These are phyloP conservation scores for Amblyornis subalaris DNA, from an alignment of 2,113 vertebrate species.

Conservation along the genomic window DNA sequence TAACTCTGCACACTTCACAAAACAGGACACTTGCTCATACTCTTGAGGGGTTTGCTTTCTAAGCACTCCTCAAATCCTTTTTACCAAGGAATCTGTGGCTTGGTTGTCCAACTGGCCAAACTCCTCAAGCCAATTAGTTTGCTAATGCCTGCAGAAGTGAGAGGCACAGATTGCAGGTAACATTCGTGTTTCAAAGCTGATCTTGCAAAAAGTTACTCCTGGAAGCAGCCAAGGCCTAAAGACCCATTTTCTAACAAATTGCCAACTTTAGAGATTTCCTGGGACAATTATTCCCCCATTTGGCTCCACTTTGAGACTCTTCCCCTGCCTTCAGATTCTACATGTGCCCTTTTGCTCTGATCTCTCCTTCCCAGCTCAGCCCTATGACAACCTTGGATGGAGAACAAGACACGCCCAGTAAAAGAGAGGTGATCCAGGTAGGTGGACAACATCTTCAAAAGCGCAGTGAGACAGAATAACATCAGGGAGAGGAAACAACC, in stretches of 20 bases:
- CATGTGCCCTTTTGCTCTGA: not conserved
- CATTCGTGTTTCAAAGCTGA: not conserved
- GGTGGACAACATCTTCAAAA: not conserved
- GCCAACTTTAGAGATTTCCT: not conserved
- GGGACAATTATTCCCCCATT: not conserved
- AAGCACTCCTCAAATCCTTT: not conserved
- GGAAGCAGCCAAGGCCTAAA: not conserved
- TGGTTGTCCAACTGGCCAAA: not conserved
- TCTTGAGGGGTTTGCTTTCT: not conserved
- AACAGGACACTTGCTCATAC: not conserved
- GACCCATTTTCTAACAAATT: not conserved
- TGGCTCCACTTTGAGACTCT: not conserved
- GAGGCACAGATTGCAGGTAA: not conserved
- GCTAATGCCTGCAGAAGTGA: not conserved
- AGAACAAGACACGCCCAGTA: not conserved
- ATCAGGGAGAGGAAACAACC: not conserved
- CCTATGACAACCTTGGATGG: not conserved
- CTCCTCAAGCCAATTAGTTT: not conserved
- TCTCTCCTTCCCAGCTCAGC: not conserved
- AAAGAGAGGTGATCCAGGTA: not conserved
- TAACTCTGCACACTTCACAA: not conserved
- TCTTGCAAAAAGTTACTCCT: not conserved
- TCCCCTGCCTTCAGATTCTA: not conserved
- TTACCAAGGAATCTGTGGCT: not conserved
- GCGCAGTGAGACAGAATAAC: not conserved